These are phyloP conservation scores for Pseudochirops cupreus DNA, from an alignment of 2,797 vertebrate genomes.

Conservation along the genomic window DNA sequence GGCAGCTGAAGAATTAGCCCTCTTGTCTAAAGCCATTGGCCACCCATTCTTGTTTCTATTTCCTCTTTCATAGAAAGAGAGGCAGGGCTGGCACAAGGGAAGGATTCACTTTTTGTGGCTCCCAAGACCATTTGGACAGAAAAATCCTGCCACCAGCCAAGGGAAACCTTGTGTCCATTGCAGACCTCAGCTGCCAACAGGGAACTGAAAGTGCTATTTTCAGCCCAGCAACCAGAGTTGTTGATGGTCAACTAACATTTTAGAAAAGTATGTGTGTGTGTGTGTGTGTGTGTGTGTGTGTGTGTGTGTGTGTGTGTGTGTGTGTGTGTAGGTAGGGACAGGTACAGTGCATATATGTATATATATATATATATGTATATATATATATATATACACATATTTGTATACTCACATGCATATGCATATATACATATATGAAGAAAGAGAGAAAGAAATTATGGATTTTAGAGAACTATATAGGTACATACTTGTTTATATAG, in stretches of 20 bases:
- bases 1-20: slow-evolving; percentile 27
- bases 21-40: slow-evolving; percentile 6
- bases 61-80: slow-evolving; percentile 39
- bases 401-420: too few species aligned
- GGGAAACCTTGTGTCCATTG: background rate
- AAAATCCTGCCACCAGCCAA: slow-evolving; percentile 10
- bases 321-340: background rate
- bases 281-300: background rate
- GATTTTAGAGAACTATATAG: background rate
- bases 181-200: background rate
- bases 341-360: background rate
- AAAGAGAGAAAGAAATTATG: background rate
- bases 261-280: background rate
- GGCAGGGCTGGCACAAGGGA: slow-evolving; percentile 13
- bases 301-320: background rate
- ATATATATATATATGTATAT: background rate
- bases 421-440: too few species aligned
- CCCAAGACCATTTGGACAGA: slow-evolving; percentile 4
- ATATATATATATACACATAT: too few species aligned
- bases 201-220: slow-evolving; percentile 26
- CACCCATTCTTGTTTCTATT: slow-evolving; percentile 25
- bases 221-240: slow-evolving; percentile 1
- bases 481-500: background rate
- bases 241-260: slow-evolving; percentile 7
- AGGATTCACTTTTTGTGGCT: slow-evolving; percentile 12